These are phyloP conservation scores for Cyrtodaria siliqua DNA, from an alignment of 2,888 invertebrate genomes.

Conservation along the genomic window DNA sequence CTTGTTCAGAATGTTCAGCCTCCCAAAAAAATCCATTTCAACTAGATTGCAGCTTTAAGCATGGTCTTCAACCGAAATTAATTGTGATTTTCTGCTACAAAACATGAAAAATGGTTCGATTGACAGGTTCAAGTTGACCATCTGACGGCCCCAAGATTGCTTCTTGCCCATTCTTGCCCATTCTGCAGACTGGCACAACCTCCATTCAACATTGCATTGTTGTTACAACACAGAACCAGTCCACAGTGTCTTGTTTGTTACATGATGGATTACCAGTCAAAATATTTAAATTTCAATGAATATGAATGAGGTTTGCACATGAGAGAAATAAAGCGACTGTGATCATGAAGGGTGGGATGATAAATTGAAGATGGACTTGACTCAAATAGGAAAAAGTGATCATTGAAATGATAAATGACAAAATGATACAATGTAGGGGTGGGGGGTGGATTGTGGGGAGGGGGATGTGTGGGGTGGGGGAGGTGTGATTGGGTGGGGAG, in stretches of 20 bases:
- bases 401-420: too few relatives aligned
- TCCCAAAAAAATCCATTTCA: too few relatives aligned
- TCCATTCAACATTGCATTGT: background rate
- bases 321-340: constrained; percentile 1
- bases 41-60: too few relatives aligned
- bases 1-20: too few relatives aligned
- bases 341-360: background rate
- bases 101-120: background rate
- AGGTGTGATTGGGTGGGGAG: too few relatives aligned
- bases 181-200: background rate
- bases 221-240: constrained; percentile 3
- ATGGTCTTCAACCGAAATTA: too few relatives aligned
- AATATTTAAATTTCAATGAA: constrained; percentile 3
- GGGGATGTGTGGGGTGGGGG: too few relatives aligned
- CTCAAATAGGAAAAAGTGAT: too few relatives aligned
- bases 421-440: too few relatives aligned
- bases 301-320: constrained; percentile 10
- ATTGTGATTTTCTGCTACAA: too few relatives aligned
- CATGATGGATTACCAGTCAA: constrained; percentile 16
- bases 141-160: constrained; percentile 6
- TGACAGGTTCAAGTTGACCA: constrained; percentile 13
- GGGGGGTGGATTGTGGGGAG: too few relatives aligned
- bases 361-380: background rate
- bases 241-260: background rate
- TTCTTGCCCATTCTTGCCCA: background rate